Evolutionary conservation across 2,888 invertebrate genomes (phyloP), one percentile per base, ranked within the genome.

Genomic region (Protodeltote pygarga): DNA sequence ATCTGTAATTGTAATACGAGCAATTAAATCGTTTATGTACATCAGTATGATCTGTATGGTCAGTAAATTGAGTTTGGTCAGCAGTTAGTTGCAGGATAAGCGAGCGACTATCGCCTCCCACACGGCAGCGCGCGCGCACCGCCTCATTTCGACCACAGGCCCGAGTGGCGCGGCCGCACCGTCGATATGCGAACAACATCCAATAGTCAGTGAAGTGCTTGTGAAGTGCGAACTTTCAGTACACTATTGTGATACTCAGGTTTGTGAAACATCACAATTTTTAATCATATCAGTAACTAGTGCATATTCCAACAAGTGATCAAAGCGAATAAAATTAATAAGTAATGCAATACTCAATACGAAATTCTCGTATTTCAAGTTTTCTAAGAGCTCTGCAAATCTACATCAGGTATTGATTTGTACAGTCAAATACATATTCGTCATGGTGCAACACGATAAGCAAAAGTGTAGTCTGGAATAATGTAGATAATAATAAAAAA

Each of bases 91-190:
- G 79, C 83, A 86, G 87, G 87, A 87, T 81, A 82, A 81, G 81
- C 82, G 73, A 74, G 70, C 71, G 40, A 62, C 51, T 61, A 58
- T 65, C 75, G 76, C 80, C 80, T 74, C 73, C 80, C 79, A 81
- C 81, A 79, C 65, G 35, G 16, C 37, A 59, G 77, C 77, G 79
- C 83, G 71, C 67, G 83, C 84, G 85, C 83, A 68, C 76, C 81
- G 82, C 84, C 83, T 86, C 89, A 87, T 82, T 88, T 77, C 60
- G 71, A 70, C 64, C 65, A 57, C 79, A 79, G 76, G 74, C 74
- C 74, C 80, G 79, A 79, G 62, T 74, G 79, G 79, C 79, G 81
- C 80, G 83, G 81, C 75, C 81, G 83, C 75, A 67, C 79, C 72
- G 68, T 72, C 68, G 70, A 65, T 60, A 74, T 65, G 73, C 61